phyloP scores from a whole-genome alignment of 2,797 vertebrate species.

The Eremophila alpestris region DNA sequence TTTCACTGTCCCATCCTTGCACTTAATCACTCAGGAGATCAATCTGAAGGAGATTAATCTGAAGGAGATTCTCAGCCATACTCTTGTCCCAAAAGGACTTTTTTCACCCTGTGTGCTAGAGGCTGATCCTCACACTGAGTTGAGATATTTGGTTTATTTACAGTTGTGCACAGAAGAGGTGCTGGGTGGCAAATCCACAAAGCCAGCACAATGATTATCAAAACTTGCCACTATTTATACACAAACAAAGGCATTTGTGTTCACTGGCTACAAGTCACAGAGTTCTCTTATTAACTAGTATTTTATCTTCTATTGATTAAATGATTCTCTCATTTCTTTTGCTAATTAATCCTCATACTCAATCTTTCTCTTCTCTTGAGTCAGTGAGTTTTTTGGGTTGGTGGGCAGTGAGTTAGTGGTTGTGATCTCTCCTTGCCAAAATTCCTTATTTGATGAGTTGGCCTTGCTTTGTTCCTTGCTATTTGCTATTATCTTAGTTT shows the following conservation, averaged over 20 bases:
- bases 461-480: neutral
- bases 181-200: neutral
- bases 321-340: neutral
- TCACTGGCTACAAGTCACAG: neutral
- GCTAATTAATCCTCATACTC: neutral
- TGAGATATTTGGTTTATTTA: neutral
- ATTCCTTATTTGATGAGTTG: neutral
- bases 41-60: neutral
- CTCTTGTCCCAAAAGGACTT: neutral
- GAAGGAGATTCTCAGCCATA: neutral
- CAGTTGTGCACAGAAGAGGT: neutral
- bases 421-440: neutral
- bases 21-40: neutral
- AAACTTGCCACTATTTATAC: neutral
- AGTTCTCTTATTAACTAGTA: neutral
- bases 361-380: neutral
- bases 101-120: neutral
- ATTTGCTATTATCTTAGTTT: neutral
- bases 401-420: accelerated
- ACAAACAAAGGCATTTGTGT: neutral
- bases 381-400: neutral
- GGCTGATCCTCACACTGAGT: neutral
- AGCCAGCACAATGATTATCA: accelerated
- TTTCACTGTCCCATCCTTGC: neutral
- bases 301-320: neutral